Base-by-base conservation (phyloP, 2,888 invertebrate species). In the Tachina lurida region DNA sequence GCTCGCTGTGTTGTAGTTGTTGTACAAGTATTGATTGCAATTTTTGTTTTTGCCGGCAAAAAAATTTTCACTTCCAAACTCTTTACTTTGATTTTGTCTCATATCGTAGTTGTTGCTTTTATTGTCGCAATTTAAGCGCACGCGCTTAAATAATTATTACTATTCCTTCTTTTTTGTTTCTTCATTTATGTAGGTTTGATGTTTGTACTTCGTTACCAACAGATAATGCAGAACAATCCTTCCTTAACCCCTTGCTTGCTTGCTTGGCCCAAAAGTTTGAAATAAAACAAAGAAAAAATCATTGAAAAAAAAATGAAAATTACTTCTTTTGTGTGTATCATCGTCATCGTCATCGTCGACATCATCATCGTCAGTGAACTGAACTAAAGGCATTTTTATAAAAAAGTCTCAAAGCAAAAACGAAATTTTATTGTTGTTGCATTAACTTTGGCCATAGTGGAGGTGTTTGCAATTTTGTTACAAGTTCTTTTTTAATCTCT, bases 41-140 rank as follows among this genome's bases (percentile, higher is more conserved):
- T 70, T 86, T 79, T 71, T 73, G 73, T 62, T 79, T 79, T 76
- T 76, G 49, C 83, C 86, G 83, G 86, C 65, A 75, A 79, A 82
- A 84, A 84, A 76, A 60, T 47, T 73, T 70, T 77, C 73, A 84
- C 77, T 78, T 84, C 54, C 67, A 84, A 31, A 78, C 77, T 78
- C 83, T 84, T 77, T 84, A 73, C 73, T 60, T 67, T 63, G 81
- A 74, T 80, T 74, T 80, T 67, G 45, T 31, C 45, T 78, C 22
- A 43, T 49, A n/a, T 39, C 13, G 31, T 74, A 13, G 58, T 67
- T 67, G 73, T 80, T 80, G 19, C 31, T 60, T 22, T 67, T 71
- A 54, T 58, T 67, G 56, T 52, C 10, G 54, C 45, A 78, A 67
- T 73, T 68, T 75, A 68, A 78, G 83, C 83, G 83, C 83, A 84